A percentile compares a stretch with the other conserved stretches of the same genome.
phyloP scores from a whole-genome alignment of 1,140 invertebrate species.

The Scylla paramamosain region DNA sequence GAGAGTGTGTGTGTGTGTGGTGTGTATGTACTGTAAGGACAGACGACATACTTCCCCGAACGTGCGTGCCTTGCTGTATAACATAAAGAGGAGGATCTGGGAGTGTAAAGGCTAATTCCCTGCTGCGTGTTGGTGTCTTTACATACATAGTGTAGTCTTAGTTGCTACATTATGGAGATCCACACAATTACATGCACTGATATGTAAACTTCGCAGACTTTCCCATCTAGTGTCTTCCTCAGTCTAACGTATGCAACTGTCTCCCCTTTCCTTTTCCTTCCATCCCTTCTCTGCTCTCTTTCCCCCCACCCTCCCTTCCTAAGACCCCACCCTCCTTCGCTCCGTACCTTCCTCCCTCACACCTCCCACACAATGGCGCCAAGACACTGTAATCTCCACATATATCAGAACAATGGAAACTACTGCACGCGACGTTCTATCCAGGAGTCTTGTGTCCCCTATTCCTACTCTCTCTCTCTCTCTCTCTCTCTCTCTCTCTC shows the following conservation, averaged over 20 bases:
- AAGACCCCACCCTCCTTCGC: not conserved
- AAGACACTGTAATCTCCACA: not conserved
- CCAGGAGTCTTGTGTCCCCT: not conserved
- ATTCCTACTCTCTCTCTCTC: conserved; percentile 34
- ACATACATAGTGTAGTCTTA: not conserved
- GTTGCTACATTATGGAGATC: not conserved
- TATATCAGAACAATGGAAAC: not conserved
- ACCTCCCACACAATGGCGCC: conserved; percentile 21
- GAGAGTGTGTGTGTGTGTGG: not conserved
- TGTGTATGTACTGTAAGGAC: not conserved
- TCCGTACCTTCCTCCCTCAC: not conserved
- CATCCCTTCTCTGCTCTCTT: not conserved
- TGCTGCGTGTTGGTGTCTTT: not conserved
- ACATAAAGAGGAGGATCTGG: not conserved
- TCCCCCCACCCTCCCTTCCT: not conserved
- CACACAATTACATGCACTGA: not conserved
- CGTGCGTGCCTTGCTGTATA: not conserved
- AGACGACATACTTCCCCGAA: conserved; percentile 1
- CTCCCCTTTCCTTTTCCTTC: not conserved
- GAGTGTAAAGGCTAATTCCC: not conserved
- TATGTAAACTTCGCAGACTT: not conserved
- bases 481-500: conserved; percentile 15
- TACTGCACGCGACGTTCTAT: not conserved
- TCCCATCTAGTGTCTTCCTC: not conserved
- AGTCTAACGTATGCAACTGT: not conserved